These are phyloP conservation scores for Aphelenchoides besseyi DNA, from an alignment of 1,140 invertebrate genomes.

Conservation along the genomic window DNA sequence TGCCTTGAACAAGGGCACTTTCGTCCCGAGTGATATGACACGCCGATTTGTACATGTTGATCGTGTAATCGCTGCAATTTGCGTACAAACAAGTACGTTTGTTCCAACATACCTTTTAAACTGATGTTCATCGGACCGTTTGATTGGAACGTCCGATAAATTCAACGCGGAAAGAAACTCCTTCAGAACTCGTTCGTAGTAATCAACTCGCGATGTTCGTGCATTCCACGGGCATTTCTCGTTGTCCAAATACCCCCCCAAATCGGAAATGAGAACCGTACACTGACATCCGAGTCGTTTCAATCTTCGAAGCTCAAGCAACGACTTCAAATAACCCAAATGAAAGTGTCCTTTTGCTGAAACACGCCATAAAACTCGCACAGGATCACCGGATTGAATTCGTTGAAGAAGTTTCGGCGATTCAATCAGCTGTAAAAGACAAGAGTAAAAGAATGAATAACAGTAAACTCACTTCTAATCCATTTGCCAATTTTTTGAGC, in stretches of 20 bases:
- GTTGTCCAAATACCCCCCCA: constrained; percentile 97
- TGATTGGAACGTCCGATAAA: constrained; percentile 87
- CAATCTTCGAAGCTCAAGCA: constrained; percentile 41
- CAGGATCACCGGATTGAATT: constrained; percentile 2
- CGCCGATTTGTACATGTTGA: constrained; percentile 87
- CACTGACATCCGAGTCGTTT: constrained; percentile 68
- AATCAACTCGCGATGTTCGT: constrained; percentile 77
- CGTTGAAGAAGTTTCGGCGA: constrained; percentile 9
- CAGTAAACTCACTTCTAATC: constrained; percentile 17
- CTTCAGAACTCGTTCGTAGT: constrained; percentile 90
- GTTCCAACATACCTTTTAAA: constrained; percentile 71
- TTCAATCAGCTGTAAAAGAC: constrained; percentile 19
- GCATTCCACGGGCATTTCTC: constrained; percentile 98
- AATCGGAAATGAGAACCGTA: constrained; percentile 89
- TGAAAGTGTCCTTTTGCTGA: constrained; percentile 55
- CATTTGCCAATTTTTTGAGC: background rate
- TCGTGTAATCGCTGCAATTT: constrained; percentile 76
- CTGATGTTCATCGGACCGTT: constrained; percentile 89
- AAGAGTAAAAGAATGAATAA: constrained; percentile 10
- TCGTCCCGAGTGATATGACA: constrained; percentile 93
- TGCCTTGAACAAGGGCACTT: constrained; percentile 89
- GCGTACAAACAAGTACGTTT: background rate
- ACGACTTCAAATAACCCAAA: constrained; percentile 45
- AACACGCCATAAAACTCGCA: constrained; percentile 44
- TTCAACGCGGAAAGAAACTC: constrained; percentile 87